Percentiles rank a stretch among this genome's conserved stretches.
These are phyloP conservation scores for Pseudopipra pipra DNA, from an alignment of 2,113 vertebrate genomes.

Conservation along the genomic window DNA sequence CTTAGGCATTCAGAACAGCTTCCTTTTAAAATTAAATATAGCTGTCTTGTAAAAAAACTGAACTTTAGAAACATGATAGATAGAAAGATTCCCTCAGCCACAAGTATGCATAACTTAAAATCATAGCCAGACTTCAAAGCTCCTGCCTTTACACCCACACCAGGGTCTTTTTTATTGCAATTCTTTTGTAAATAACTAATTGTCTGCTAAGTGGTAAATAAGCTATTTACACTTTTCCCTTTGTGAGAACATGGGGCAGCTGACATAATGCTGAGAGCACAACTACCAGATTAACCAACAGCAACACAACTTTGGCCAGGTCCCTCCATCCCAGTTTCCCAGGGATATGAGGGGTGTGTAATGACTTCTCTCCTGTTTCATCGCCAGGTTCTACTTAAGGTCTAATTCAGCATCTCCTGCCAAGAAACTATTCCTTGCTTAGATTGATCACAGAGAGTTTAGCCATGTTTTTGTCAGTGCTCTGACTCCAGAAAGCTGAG, in stretches of 20 bases:
- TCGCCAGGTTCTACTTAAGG: neutral
- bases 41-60: neutral
- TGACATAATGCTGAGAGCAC: neutral
- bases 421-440: neutral
- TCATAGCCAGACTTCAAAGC: slow-evolving; percentile 23
- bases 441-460: neutral
- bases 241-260: neutral
- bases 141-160: neutral
- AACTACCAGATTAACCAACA: neutral
- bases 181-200: neutral
- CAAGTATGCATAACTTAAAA: neutral
- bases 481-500: neutral
- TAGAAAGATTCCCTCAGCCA: neutral
- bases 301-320: neutral
- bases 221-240: neutral
- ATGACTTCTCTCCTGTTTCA: neutral
- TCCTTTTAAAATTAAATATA: slow-evolving; percentile 13
- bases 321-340: neutral
- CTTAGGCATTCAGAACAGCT: slow-evolving; percentile 3
- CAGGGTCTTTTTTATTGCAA: neutral
- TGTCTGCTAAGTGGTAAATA: neutral
- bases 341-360: neutral
- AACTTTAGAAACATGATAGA: neutral
- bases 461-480: neutral
- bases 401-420: neutral